These are phyloP conservation scores for Himalopsyche phryganea DNA, from an alignment of 1,140 invertebrate species.

Conservation along the genomic window DNA sequence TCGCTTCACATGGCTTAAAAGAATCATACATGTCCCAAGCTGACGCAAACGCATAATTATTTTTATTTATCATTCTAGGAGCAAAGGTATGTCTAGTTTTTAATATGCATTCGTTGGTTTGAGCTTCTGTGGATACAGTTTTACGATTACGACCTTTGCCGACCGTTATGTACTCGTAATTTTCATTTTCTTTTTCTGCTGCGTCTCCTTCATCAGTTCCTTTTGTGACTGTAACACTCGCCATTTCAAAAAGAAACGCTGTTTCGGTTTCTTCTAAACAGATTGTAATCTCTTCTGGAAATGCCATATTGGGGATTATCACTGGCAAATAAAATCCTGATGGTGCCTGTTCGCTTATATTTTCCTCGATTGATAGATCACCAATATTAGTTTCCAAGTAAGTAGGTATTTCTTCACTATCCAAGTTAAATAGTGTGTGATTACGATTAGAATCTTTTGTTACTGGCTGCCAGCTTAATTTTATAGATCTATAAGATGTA, in stretches of 20 bases:
- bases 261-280: constrained; percentile 64
- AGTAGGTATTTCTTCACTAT: too few relatives aligned
- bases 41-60: constrained; percentile 62
- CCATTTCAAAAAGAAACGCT: constrained; percentile 60
- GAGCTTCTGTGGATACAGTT: constrained; percentile 60
- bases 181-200: constrained; percentile 60
- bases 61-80: constrained; percentile 49
- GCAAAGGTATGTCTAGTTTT: constrained; percentile 62
- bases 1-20: constrained; percentile 42
- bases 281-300: constrained; percentile 56
- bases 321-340: constrained; percentile 3
- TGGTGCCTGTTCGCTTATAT: not conserved
- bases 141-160: constrained; percentile 62
- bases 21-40: constrained; percentile 72
- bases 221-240: constrained; percentile 58
- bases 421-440: too few relatives aligned
- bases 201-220: constrained; percentile 53
- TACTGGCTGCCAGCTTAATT: too few relatives aligned
- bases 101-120: constrained; percentile 57
- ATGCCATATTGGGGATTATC: constrained; percentile 17
- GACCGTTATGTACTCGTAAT: constrained; percentile 60
- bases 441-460: too few relatives aligned
- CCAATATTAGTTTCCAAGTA: too few relatives aligned
- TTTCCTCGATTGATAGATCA: too few relatives aligned
- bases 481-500: too few relatives aligned